Evolutionary conservation across 1,140 invertebrate species (phyloP), one percentile per base, ranked within the genome.

Genomic region (Atopsyche davidsoni): DNA sequence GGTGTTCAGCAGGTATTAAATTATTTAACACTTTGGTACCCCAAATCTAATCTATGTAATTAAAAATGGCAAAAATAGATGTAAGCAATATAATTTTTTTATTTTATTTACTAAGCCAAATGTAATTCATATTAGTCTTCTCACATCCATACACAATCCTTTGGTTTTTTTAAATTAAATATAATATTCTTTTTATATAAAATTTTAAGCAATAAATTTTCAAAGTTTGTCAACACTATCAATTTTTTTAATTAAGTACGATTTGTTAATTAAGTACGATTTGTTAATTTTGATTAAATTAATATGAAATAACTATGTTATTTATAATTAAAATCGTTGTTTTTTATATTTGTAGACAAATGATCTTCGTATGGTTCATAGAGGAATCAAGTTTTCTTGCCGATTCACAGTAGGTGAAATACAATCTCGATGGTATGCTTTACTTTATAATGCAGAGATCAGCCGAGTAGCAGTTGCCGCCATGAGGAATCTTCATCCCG

Each of bases 311-410:
- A 28, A 28, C 13, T 17, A 38, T 38, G 11, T 6, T n/a, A 13
- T 38, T 17, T 38, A 13, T 38, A 7, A 28, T 28, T 28, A 28
- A n/a, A 13, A 17, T 13, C n/a, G 6, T 59, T 64, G 60, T 49
- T 44, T 60, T 67, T 21, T 50, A 64, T 58, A 56, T 46, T 75
- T 78, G 21, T 64, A 92, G 81, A 89, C 89, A 4, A 90, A 89
- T 72, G 91, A 96, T 66, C 67, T 96, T 25, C 76, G 82, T 24
- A 80, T 81, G 60, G 93, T 98, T 4, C 89, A 96, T 65, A 75
- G 87, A 55, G 92, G 92, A 17, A 85, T 94, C 2, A 97, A 96
- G 66, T 98, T 99, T 74, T 95, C 94, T 0, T 96, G 92, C 64
- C 83, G 89, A 54, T 98, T 97, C 65, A 94, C 92, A 0, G 68